These are phyloP conservation scores for Scaptomyza hsui DNA, from an alignment of 1,140 invertebrate genomes.

Conservation along the genomic window DNA sequence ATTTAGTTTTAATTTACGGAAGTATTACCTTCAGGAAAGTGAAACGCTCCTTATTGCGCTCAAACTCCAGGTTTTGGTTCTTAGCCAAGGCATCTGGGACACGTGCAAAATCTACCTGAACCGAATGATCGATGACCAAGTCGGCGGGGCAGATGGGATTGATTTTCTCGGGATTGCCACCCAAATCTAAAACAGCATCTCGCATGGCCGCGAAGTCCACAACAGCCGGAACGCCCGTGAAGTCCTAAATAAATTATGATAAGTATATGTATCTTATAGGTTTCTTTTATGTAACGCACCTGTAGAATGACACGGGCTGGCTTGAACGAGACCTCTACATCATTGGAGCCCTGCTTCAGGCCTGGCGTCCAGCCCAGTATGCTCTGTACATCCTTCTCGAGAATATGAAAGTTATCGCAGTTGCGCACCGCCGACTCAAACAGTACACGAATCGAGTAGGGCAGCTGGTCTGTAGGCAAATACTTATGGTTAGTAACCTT, in stretches of 20 bases:
- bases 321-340: constrained; percentile 97
- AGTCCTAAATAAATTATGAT: constrained; percentile 87
- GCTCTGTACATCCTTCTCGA: constrained; percentile 93
- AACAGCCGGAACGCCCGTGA: constrained; percentile 98
- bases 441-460: constrained; percentile 96
- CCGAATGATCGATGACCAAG: constrained; percentile 98
- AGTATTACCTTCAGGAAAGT: constrained; percentile 91
- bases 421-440: constrained; percentile 97
- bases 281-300: constrained; percentile 85
- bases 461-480: constrained; percentile 87
- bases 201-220: constrained; percentile 99
- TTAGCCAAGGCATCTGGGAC: constrained; percentile 95
- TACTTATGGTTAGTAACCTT: not conserved
- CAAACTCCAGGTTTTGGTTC: constrained; percentile 98
- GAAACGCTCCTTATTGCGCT: constrained; percentile 98
- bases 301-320: constrained; percentile 98
- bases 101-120: constrained; percentile 97
- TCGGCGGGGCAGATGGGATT: constrained; percentile 99
- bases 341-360: constrained; percentile 86
- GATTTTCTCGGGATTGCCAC: constrained; percentile 95
- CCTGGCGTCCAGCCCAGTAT: constrained; percentile 95
- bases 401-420: constrained; percentile 97
- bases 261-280: too few species aligned
- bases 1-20: not conserved
- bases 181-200: constrained; percentile 94